phyloP scores from a whole-genome alignment of 2,113 vertebrate species.

The Pelusios castaneus region DNA sequence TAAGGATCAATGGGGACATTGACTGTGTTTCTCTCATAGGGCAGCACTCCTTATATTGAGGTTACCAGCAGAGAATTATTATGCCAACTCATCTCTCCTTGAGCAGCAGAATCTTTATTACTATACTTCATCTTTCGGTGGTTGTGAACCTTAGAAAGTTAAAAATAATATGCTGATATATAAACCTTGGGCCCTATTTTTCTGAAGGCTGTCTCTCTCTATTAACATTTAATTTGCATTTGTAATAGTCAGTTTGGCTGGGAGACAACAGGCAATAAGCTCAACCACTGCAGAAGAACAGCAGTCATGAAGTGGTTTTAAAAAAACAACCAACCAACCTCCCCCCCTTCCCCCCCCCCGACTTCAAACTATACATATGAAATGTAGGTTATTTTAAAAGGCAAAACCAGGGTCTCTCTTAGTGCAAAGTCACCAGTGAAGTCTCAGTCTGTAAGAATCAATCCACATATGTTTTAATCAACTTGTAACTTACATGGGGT shows the following conservation, averaged over 20 bases:
- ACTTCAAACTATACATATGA: not conserved
- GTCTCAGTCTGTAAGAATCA: conserved; percentile 56
- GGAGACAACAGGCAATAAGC: conserved; percentile 3
- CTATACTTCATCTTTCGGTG: not conserved
- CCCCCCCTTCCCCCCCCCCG: too few relatives aligned
- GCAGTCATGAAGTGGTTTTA: not conserved
- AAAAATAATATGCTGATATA: not conserved
- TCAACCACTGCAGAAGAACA: not conserved
- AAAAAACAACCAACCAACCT: too few relatives aligned
- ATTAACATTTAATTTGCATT: not conserved
- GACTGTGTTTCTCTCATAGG: not conserved
- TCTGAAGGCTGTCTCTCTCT: not conserved
- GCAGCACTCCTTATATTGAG: not conserved
- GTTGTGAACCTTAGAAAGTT: not conserved
- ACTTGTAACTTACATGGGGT: conserved; percentile 55
- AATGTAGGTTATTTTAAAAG: conserved; percentile 17
- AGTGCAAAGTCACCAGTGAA: conserved; percentile 53
- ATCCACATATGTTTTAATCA: conserved; percentile 66
- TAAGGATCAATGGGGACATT: not conserved
- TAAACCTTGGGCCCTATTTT: not conserved
- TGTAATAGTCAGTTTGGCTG: not conserved
- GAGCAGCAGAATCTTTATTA: not conserved
- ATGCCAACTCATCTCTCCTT: not conserved
- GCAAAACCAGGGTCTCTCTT: conserved; percentile 31
- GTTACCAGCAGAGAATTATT: not conserved